A percentile compares a stretch with the other conserved stretches of the same genome.
Conservation (phyloP, 2,113 vertebrate species). For the Solea solea region DNA sequence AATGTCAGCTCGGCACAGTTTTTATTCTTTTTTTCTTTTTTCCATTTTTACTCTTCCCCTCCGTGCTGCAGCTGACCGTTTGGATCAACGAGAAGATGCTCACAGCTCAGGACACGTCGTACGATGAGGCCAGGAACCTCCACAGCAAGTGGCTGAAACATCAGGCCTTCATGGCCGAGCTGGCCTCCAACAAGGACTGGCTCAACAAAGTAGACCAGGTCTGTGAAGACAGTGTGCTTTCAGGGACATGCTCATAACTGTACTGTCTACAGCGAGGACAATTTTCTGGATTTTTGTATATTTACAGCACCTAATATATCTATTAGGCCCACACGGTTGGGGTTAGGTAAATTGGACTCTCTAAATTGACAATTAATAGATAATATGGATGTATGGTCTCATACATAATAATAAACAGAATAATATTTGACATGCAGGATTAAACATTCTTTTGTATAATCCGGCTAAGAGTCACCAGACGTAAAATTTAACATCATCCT, state of each 20-base stretch:
- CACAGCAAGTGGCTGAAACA: conserved; percentile 97
- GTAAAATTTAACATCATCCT: no score
- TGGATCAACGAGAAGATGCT: conserved; percentile 99
- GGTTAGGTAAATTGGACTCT: no score
- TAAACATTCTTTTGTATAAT: no score
- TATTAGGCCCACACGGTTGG: no score
- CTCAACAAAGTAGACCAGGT: conserved; percentile 90
- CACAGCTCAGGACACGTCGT: conserved; percentile 92
- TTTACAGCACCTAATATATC: not conserved
- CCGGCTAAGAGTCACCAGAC: no score
- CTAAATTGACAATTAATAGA: no score
- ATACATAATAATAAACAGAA: no score
- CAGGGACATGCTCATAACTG: not conserved
- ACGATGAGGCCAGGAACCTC: conserved; percentile 88
- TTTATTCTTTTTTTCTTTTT: not conserved
- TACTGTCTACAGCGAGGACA: not conserved
- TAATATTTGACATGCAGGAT: no score
- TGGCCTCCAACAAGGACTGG: conserved; percentile 91
- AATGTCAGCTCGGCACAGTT: not conserved
- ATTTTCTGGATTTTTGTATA: not conserved
- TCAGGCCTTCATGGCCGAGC: conserved; percentile 93
- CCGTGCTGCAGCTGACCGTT: conserved; percentile 83
- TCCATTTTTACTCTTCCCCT: not conserved
- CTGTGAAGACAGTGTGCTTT: conserved; percentile 2
- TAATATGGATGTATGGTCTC: no score